A percentile compares a stretch with the other conserved stretches of the same genome.
phyloP scores from a whole-genome alignment of 2,113 vertebrate genomes.

The Pristiophorus japonicus region DNA sequence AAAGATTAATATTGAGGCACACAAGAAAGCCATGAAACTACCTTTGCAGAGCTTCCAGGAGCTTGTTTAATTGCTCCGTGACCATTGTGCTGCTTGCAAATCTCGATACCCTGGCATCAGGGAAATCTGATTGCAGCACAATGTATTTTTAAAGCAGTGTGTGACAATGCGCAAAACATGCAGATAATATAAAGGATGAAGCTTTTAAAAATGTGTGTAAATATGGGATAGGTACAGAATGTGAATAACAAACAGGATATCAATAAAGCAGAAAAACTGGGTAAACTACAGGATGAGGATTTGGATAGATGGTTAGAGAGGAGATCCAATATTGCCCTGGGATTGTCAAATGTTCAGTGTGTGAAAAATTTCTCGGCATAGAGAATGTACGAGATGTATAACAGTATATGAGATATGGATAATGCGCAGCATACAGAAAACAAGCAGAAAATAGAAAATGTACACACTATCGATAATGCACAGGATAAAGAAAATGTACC shows the following conservation, averaged over 20 bases:
- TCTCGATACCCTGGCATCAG: too few relatives aligned
- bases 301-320: background rate
- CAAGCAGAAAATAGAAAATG: too few relatives aligned
- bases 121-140: background rate
- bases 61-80: background rate
- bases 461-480: too few relatives aligned
- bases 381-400: too few relatives aligned
- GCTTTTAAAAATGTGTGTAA: background rate
- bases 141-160: background rate
- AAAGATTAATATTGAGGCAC: background rate
- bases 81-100: too few relatives aligned
- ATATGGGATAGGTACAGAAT: background rate
- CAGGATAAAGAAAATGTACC: too few relatives aligned
- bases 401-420: too few relatives aligned
- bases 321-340: background rate
- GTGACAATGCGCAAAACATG: background rate
- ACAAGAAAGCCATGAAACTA: background rate
- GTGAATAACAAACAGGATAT: background rate
- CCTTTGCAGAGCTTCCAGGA: background rate
- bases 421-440: too few relatives aligned
- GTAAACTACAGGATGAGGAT: background rate
- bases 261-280: background rate
- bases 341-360: background rate
- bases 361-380: background rate
- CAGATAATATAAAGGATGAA: background rate